Percentiles rank a stretch among this genome's conserved stretches.
Evolutionary conservation across 2,888 invertebrate genomes (phyloP).

Genomic region (Hipparchia semele): DNA sequence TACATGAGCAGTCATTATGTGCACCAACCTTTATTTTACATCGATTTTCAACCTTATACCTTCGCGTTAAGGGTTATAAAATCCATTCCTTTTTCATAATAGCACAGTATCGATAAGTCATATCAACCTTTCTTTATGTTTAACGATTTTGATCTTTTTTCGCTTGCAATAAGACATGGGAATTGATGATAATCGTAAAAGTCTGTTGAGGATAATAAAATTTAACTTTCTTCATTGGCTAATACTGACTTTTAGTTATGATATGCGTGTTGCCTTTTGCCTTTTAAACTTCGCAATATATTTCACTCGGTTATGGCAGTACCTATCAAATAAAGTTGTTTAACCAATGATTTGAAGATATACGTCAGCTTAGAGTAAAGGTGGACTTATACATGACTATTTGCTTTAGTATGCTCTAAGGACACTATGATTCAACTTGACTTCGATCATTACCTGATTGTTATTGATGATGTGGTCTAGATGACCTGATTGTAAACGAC

Average conservation of each 20-base stretch:
- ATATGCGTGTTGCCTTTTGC: slow-evolving; percentile 45
- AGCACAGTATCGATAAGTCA: slow-evolving; percentile 26
- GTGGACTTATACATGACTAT: too few relatives aligned
- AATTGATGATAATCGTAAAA: slow-evolving; percentile 46
- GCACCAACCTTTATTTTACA: background rate
- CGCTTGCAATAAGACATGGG: slow-evolving; percentile 1
- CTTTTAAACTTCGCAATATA: slow-evolving; percentile 36
- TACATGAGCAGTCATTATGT: slow-evolving; percentile 25
- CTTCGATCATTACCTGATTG: slow-evolving; percentile 8
- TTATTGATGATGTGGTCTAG: background rate
- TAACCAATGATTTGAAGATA: too few relatives aligned
- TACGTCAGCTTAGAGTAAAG: too few relatives aligned
- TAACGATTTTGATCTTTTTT: slow-evolving; percentile 25
- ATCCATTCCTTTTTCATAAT: slow-evolving; percentile 37
- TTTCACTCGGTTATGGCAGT: slow-evolving; percentile 1
- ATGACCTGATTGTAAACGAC: slow-evolving; percentile 2
- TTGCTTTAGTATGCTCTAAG: background rate
- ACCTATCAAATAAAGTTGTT: too few relatives aligned
- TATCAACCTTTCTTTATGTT: slow-evolving; percentile 6
- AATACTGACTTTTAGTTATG: slow-evolving; percentile 46
- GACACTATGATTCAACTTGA: slow-evolving; percentile 3
- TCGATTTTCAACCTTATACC: slow-evolving; percentile 24
- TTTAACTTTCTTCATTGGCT: slow-evolving; percentile 50
- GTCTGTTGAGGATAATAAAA: slow-evolving; percentile 52
- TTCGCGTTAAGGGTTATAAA: slow-evolving; percentile 5